These are phyloP conservation scores for Pampusana beccarii DNA, from an alignment of 2,113 vertebrate species.

Conservation along the genomic window DNA sequence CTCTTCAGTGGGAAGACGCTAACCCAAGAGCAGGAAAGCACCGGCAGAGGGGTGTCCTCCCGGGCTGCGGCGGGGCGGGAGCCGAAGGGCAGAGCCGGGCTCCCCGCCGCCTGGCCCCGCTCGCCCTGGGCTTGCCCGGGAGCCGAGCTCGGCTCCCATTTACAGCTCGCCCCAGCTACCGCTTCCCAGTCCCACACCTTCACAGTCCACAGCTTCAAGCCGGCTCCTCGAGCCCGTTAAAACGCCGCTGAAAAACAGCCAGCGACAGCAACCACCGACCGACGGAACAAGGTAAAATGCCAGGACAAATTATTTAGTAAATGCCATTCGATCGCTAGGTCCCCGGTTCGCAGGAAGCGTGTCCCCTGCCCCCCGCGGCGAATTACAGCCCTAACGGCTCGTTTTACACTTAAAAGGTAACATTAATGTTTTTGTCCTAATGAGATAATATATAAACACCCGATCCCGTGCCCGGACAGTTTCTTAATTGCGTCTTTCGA, in stretches of 20 bases:
- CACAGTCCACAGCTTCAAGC: background rate
- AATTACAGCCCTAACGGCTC: background rate
- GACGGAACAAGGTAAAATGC: background rate
- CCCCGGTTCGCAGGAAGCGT: background rate
- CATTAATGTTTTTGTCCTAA: background rate
- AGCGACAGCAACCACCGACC: background rate
- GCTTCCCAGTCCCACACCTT: background rate
- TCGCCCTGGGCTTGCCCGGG: background rate
- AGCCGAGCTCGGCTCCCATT: background rate
- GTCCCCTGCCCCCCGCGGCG: background rate
- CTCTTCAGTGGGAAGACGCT: background rate
- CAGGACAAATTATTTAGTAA: background rate
- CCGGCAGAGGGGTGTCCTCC: background rate
- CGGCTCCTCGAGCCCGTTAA: background rate
- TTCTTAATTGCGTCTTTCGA: conserved; percentile 44
- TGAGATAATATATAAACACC: conserved; percentile 46
- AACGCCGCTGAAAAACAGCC: background rate
- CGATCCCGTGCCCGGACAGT: conserved; percentile 52
- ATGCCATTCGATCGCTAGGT: background rate
- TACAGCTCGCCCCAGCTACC: rapidly evolving
- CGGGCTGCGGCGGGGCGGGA: background rate
- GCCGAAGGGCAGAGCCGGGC: background rate
- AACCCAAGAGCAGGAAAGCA: background rate
- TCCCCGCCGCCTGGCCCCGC: background rate
- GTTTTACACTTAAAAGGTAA: conserved; percentile 12